Base-by-base conservation (phyloP, 1,140 invertebrate genomes). In the Listronotus oregonensis region DNA sequence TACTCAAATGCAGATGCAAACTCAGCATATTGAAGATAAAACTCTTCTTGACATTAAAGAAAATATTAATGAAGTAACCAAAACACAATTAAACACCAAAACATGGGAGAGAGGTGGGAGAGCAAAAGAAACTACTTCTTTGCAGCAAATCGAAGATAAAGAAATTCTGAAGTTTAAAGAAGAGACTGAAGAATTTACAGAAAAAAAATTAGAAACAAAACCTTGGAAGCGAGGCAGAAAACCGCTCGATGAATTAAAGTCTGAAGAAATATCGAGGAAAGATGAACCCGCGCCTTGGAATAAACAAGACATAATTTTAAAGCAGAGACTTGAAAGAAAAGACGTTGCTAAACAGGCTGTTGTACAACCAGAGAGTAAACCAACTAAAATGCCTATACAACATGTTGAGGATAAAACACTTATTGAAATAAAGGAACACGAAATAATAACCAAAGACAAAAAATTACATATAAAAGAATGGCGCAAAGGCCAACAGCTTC, bases 271-370 rank as follows among this genome's bases (percentile, higher is more conserved):
- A 6, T 77, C 77, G 60, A 77, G 76, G 0, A 78, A 75, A 27
- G 62, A 64, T 55, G 62, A 64, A 61, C 52, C 58, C 57, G 15
- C 65, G 21, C 79, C 80, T 32, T 82, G 81, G 80, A 81, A 73
- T 17, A 70, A 80, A 47, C 75, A 82, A 72, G 75, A 72, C 69
- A 73, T 81, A 17, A 71, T 68, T 12, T 50, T 83, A 7, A 83
- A 81, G 64, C 78, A 76, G 66, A 71, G 76, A 2, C 71, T 73
- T 27, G 64, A 78, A 49, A 73, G 52, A 27, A 82, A 80, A 66
- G 74, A 77, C 66, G 62, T 78, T 32, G 68, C 68, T 1, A 82
- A 80, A 71, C 73, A 75, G 49, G 58, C 49, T 49, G 44, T 67
- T 12, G 73, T 77, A 57, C 66, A 71, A 64, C 61, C 66, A 2